Evolutionary conservation across 1,140 invertebrate genomes (phyloP).

Genomic region (Anastrepha ludens): DNA sequence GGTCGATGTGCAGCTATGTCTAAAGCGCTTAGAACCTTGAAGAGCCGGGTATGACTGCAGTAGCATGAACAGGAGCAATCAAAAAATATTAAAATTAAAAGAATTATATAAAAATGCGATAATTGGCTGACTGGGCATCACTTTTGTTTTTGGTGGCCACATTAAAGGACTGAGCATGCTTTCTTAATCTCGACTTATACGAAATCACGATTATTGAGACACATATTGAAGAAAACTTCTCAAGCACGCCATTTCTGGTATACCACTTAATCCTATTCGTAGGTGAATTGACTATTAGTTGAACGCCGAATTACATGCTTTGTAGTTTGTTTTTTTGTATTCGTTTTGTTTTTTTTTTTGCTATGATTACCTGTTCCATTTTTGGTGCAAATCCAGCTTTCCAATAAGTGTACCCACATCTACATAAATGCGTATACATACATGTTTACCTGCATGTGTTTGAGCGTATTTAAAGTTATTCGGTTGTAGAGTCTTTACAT

Average conservation of each 20-base stretch:
- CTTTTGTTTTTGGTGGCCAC: too few species aligned
- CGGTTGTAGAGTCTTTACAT: conserved; percentile 38
- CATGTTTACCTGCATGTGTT: neutral
- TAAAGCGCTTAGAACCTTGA: too few species aligned
- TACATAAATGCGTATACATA: neutral
- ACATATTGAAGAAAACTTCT: neutral
- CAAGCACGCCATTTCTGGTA: neutral
- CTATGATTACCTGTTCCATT: conserved; percentile 30
- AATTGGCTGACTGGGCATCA: too few species aligned
- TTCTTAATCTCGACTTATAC: too few species aligned
- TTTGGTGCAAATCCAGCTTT: conserved; percentile 42
- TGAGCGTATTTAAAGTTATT: neutral
- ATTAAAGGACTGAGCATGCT: too few species aligned
- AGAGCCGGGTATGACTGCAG: too few species aligned
- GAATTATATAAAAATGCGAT: too few species aligned
- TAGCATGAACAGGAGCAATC: too few species aligned
- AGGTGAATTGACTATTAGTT: neutral
- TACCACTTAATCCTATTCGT: conserved; percentile 19
- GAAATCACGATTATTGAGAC: too few species aligned
- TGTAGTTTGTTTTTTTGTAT: neutral
- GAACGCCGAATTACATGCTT: neutral
- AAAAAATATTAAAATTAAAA: too few species aligned
- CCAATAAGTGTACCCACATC: conserved; percentile 3
- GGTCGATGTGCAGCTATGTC: too few species aligned
- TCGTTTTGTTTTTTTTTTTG: neutral